These are phyloP conservation scores for Paralvinella palmiformis DNA, from an alignment of 1,140 invertebrate genomes.

Conservation along the genomic window DNA sequence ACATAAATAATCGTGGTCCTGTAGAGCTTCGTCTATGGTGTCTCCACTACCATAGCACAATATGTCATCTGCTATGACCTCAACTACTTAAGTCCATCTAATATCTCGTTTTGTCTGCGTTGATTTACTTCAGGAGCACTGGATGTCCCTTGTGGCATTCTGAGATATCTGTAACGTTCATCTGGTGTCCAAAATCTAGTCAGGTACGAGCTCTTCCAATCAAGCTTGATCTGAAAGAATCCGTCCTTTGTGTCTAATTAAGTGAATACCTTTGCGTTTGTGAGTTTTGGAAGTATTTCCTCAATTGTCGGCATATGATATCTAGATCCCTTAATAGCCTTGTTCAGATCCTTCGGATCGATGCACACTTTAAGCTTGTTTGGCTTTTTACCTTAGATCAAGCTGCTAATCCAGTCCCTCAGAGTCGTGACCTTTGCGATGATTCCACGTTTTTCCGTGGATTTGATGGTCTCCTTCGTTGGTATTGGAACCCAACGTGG, in stretches of 20 bases:
- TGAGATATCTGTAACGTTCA: constrained; percentile 23
- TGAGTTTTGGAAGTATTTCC: neutral
- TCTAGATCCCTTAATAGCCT: neutral
- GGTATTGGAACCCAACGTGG: too few species aligned
- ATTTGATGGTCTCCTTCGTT: too few species aligned
- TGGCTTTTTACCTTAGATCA: too few species aligned
- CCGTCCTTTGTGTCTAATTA: constrained; percentile 12
- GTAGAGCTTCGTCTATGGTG: too few species aligned
- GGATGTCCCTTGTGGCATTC: constrained; percentile 21
- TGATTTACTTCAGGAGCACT: constrained; percentile 48
- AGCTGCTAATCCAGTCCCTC: too few species aligned
- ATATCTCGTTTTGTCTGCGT: constrained; percentile 40
- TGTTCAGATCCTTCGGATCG: constrained; percentile 11
- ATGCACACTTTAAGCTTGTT: too few species aligned
- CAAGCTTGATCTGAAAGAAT: constrained; percentile 20
- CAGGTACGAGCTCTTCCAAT: constrained; percentile 1
- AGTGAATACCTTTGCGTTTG: neutral
- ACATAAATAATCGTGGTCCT: too few species aligned
- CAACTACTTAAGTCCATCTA: constrained; percentile 26
- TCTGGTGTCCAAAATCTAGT: constrained; percentile 20
- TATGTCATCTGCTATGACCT: constrained; percentile 13
- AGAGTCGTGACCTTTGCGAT: too few species aligned
- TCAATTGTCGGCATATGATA: constrained; percentile 3
- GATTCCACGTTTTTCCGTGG: too few species aligned
- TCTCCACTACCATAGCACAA: constrained; percentile 12